Evolutionary conservation across 2,113 vertebrate species (phyloP).

Genomic region (Chaetorhynchus papuensis): DNA sequence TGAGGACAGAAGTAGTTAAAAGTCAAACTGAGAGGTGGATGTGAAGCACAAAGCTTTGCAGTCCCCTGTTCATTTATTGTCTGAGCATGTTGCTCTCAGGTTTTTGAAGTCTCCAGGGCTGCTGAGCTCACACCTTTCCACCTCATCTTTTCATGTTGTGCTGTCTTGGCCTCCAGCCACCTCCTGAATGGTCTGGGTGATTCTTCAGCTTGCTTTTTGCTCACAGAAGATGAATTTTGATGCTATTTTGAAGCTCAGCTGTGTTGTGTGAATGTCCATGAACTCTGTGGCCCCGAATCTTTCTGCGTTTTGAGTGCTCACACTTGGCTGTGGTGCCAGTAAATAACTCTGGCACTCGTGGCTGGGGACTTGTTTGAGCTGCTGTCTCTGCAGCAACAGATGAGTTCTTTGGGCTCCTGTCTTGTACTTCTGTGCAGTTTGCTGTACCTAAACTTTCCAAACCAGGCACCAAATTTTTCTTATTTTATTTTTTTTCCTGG

Average conservation of each 20-base stretch:
- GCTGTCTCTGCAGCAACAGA: background rate
- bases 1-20: background rate
- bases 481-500: rapidly evolving
- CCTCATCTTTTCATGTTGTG: background rate
- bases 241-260: background rate
- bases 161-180: background rate
- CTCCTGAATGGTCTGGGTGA: background rate
- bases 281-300: background rate
- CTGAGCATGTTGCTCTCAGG: background rate
- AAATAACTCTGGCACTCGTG: background rate
- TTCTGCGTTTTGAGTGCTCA: background rate
- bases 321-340: background rate
- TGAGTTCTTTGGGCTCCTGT: background rate
- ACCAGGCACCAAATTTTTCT: background rate
- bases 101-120: background rate
- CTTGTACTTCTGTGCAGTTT: background rate
- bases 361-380: background rate
- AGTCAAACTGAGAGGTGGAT: background rate
- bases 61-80: background rate
- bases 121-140: background rate
- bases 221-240: background rate
- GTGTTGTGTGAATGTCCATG: background rate
- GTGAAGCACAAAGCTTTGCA: background rate
- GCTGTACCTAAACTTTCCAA: background rate
- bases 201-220: background rate